phyloP scores from a whole-genome alignment of 92 coral and sea anemone genomes.

The Epizoanthus rinbou region DNA sequence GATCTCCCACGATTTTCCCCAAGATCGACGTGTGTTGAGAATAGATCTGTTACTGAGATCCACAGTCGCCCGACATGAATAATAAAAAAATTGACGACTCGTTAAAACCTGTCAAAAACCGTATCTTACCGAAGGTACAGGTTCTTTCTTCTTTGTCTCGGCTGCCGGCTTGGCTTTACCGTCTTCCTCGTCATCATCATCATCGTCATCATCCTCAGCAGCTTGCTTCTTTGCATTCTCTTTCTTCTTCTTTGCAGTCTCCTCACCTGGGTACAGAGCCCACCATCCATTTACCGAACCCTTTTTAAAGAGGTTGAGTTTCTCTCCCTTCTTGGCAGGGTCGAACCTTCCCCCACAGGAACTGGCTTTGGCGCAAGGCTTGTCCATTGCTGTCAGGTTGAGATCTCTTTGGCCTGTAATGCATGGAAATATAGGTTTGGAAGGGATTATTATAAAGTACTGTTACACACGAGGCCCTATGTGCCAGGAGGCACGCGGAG shows the following conservation, averaged over 20 bases:
- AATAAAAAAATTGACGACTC: too few species aligned
- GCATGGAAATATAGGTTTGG: background rate
- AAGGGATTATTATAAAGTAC: background rate
- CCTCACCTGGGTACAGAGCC: slow-evolving; percentile 44
- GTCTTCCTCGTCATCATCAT: slow-evolving; percentile 11
- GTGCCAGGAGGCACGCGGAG: too few species aligned
- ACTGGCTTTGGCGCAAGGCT: slow-evolving; percentile 52
- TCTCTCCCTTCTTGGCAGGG: slow-evolving; percentile 46
- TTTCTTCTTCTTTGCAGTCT: slow-evolving; percentile 27
- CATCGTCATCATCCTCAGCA: slow-evolving; percentile 15
- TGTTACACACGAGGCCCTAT: too few species aligned
- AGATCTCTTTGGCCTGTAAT: slow-evolving; percentile 28
- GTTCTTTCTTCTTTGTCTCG: slow-evolving; percentile 54
- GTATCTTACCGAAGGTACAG: slow-evolving; percentile 47
- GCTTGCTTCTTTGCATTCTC: background rate
- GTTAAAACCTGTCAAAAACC: too few species aligned
- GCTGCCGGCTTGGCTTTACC: slow-evolving; percentile 3
- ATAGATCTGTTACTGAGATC: too few species aligned
- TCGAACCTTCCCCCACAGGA: slow-evolving; percentile 57
- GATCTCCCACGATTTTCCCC: too few species aligned
- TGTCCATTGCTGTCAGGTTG: slow-evolving; percentile 34
- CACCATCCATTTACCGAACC: slow-evolving; percentile 38
- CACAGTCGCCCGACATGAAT: too few species aligned
- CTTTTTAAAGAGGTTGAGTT: slow-evolving; percentile 27
- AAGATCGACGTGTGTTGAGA: too few species aligned